These are phyloP conservation scores for Venturia canescens DNA, from an alignment of 1,140 invertebrate genomes.

Conservation along the genomic window DNA sequence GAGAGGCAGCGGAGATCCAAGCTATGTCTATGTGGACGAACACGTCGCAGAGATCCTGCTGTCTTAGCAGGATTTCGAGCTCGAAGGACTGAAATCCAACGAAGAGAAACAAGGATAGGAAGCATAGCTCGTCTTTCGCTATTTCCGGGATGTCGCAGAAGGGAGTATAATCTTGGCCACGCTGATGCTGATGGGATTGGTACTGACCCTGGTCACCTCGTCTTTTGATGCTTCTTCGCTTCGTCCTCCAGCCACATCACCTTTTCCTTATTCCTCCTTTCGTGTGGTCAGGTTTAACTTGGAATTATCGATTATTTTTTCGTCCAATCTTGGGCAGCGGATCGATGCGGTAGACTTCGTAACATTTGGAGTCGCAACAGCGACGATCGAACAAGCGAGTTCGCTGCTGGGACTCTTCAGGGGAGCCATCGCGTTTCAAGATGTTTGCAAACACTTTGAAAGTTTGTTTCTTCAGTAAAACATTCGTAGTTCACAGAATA, in stretches of 20 bases:
- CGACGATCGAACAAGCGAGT: no score
- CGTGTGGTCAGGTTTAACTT: no score
- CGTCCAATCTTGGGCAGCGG: no score
- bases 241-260: background rate
- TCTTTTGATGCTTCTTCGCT: background rate
- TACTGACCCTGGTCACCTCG: conserved; percentile 26
- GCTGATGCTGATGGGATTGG: conserved; percentile 26
- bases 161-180: conserved; percentile 32
- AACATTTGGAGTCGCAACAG: no score
- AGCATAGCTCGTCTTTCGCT: conserved; percentile 11
- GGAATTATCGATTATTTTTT: no score
- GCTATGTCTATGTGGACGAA: background rate
- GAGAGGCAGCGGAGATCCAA: background rate
- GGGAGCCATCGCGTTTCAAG: no score
- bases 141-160: conserved; percentile 4
- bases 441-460: no score
- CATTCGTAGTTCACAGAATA: no score
- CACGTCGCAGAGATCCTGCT: background rate
- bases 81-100: background rate
- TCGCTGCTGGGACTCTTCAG: no score
- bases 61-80: conserved; percentile 7
- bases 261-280: background rate
- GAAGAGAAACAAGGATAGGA: background rate
- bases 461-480: no score
- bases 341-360: background rate